Conservation (phyloP, 2,113 vertebrate genomes). For the Terrapene triunguis region DNA sequence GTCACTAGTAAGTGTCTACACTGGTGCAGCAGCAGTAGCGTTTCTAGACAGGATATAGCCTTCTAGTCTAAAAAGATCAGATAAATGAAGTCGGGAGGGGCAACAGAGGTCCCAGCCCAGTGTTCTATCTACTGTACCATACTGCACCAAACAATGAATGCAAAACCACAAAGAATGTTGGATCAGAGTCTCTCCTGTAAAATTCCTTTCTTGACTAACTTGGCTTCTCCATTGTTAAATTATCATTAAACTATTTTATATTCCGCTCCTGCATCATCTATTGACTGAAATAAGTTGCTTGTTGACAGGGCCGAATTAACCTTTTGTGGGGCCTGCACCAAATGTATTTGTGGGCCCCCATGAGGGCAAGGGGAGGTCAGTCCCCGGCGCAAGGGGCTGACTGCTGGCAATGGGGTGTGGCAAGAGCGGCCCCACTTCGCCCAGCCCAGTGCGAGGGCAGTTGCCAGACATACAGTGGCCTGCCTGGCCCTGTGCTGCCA, state of each 20-base stretch:
- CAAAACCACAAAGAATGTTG: neutral
- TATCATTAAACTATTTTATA: neutral
- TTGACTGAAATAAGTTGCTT: neutral
- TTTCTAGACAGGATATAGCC: neutral
- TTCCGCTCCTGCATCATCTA: neutral
- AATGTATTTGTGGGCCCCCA: no score
- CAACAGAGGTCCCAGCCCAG: neutral
- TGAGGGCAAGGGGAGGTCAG: no score
- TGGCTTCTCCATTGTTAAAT: neutral
- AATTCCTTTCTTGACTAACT: neutral
- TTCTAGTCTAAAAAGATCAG: neutral
- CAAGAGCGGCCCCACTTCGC: no score
- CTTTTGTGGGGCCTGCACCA: no score
- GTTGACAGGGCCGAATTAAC: neutral
- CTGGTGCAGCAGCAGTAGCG: neutral
- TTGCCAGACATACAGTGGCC: no score
- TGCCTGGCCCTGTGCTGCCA: no score
- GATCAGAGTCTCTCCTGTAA: neutral
- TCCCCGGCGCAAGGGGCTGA: no score
- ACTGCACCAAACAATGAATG: neutral
- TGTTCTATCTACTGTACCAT: neutral
- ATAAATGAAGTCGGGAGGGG: neutral
- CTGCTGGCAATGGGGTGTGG: no score
- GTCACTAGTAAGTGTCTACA: neutral
- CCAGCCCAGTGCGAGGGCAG: no score